phyloP scores from a whole-genome alignment of 2,113 vertebrate genomes.

The Neolamprologus hecqui region DNA sequence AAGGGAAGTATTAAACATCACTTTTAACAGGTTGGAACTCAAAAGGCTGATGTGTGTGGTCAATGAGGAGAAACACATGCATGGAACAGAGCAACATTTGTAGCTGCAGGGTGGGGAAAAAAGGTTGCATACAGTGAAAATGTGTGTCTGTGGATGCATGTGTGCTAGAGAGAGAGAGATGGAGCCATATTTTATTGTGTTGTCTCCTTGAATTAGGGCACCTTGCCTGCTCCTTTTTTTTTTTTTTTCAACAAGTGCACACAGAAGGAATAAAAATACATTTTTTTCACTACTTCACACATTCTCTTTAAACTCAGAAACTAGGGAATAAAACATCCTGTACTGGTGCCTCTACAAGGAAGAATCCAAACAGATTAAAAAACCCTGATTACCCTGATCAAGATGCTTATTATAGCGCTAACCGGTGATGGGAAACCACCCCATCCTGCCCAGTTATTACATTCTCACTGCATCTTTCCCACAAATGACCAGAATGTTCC shows the following conservation, averaged over 20 bases:
- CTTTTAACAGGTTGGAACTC: slow-evolving; percentile 32
- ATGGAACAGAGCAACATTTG: background rate
- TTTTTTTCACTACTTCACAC: background rate
- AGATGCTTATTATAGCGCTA: background rate
- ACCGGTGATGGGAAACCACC: slow-evolving; percentile 10
- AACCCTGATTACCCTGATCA: background rate
- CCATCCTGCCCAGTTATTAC: slow-evolving; percentile 1
- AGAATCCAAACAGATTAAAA: background rate
- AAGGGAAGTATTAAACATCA: slow-evolving; percentile 32
- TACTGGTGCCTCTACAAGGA: background rate
- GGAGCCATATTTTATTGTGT: background rate
- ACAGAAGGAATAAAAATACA: background rate
- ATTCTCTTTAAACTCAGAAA: background rate
- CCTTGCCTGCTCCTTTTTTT: background rate
- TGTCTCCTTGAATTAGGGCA: slow-evolving; percentile 14
- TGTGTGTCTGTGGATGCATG: background rate
- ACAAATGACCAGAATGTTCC: background rate
- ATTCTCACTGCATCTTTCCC: background rate
- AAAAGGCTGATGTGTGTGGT: slow-evolving; percentile 18
- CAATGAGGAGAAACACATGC: background rate
- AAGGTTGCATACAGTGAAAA: background rate
- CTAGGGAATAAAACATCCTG: background rate
- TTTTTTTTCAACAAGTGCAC: slow-evolving; percentile 17
- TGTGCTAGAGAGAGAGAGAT: background rate
- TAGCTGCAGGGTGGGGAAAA: background rate